These are phyloP conservation scores for Sebastes melanostomus DNA, from an alignment of 2,797 vertebrate species.

Conservation along the genomic window DNA sequence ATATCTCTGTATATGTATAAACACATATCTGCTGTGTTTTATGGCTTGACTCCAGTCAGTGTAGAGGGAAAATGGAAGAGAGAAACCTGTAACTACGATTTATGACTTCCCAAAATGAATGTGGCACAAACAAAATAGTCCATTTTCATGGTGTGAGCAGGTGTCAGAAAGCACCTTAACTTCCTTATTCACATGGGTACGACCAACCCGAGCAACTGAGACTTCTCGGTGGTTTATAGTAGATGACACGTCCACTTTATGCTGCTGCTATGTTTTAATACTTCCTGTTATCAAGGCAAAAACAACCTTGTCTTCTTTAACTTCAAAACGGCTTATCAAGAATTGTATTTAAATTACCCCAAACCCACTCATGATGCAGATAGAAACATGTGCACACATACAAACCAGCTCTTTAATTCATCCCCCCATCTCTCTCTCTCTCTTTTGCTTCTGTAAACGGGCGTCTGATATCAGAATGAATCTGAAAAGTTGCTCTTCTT, in stretches of 20 bases:
- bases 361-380: slow-evolving; percentile 7
- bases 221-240: slow-evolving; percentile 27
- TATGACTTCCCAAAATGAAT: slow-evolving; percentile 49
- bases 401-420: slow-evolving; percentile 13
- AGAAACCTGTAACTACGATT: slow-evolving; percentile 22
- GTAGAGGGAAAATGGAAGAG: slow-evolving; percentile 1
- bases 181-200: slow-evolving; percentile 14
- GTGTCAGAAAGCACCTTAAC: slow-evolving; percentile 27
- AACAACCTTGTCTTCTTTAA: not conserved
- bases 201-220: not conserved
- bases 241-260: slow-evolving; percentile 19
- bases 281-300: not conserved
- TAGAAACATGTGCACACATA: not conserved
- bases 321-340: slow-evolving; percentile 31
- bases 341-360: slow-evolving; percentile 6
- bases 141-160: slow-evolving; percentile 39
- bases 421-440: not conserved
- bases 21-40: not conserved
- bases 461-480: slow-evolving; percentile 33
- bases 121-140: slow-evolving; percentile 54
- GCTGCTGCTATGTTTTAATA: not conserved
- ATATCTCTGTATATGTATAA: not conserved
- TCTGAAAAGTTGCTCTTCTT: slow-evolving; percentile 42
- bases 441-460: slow-evolving; percentile 38
- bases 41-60: not conserved